phyloP scores from a whole-genome alignment of 2,113 vertebrate genomes.

The Erythrolamprus reginae region DNA sequence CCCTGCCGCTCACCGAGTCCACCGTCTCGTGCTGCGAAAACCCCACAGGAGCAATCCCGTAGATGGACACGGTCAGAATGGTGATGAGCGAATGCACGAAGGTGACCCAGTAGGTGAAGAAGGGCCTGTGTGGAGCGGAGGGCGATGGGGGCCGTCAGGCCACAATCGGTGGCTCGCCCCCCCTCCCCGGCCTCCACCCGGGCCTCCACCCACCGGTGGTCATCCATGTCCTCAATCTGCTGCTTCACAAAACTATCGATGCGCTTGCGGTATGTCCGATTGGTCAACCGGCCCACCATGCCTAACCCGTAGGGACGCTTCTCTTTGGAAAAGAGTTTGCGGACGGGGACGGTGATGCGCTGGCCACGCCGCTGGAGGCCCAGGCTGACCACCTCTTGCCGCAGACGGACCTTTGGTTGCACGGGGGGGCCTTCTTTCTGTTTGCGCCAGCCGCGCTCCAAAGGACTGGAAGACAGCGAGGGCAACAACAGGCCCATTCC shows the following conservation, averaged over 20 bases:
- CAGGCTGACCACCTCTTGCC: constrained; percentile 93
- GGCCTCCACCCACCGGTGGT: constrained; percentile 78
- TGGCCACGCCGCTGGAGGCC: constrained; percentile 86
- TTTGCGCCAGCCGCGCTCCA: constrained; percentile 95
- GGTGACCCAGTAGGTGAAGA: constrained; percentile 99
- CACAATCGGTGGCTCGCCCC: no score
- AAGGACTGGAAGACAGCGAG: constrained; percentile 69
- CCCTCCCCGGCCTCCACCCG: background rate
- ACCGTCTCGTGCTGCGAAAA: constrained; percentile 97
- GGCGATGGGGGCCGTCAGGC: background rate
- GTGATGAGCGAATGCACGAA: constrained; percentile 97
- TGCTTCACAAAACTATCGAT: constrained; percentile 96
- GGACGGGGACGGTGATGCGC: constrained; percentile 88
- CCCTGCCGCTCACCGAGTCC: constrained; percentile 85
- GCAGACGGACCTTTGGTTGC: constrained; percentile 89
- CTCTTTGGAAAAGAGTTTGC: constrained; percentile 93
- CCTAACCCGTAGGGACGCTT: constrained; percentile 94
- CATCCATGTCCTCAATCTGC: constrained; percentile 98
- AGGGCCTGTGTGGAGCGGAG: constrained; percentile 75
- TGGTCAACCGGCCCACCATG: constrained; percentile 97
- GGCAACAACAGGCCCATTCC: background rate
- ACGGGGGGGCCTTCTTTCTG: constrained; percentile 80
- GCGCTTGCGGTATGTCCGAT: constrained; percentile 94
- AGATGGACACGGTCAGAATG: constrained; percentile 92
- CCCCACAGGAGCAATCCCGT: constrained; percentile 93